phyloP scores from a whole-genome alignment of 2,797 vertebrate species.

The Oreonectes daqikongensis region DNA sequence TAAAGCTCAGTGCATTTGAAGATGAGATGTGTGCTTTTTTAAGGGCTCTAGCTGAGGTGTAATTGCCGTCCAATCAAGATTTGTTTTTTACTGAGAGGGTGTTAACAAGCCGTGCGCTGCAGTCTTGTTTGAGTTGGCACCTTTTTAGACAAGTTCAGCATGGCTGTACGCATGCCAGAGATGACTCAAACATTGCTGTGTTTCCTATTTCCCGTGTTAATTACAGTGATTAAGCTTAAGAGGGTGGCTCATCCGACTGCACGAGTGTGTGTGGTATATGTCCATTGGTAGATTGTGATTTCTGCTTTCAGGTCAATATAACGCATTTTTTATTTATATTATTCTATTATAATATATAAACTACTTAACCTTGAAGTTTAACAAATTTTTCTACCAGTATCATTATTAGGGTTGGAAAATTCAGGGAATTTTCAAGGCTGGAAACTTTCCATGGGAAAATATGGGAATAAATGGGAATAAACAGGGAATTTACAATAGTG shows the following conservation, averaged over 20 bases:
- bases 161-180: neutral
- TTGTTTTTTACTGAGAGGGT: neutral
- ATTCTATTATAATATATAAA: too few species aligned
- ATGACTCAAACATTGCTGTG: conserved; percentile 2
- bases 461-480: too few species aligned
- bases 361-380: too few species aligned
- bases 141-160: conserved; percentile 1
- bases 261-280: neutral
- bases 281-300: neutral
- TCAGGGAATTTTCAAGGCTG: too few species aligned
- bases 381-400: too few species aligned
- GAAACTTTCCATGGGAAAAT: too few species aligned
- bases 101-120: neutral
- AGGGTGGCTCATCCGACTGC: neutral
- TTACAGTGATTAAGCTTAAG: conserved; percentile 4
- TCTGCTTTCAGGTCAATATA: neutral
- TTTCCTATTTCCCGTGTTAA: conserved; percentile 12
- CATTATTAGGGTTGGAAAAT: too few species aligned
- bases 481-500: too few species aligned
- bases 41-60: neutral
- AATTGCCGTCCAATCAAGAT: neutral
- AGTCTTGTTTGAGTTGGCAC: conserved; percentile 12
- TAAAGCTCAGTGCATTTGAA: too few species aligned
- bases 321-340: neutral
- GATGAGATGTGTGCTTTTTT: neutral